Percentiles rank a stretch among this genome's conserved stretches.
These are phyloP conservation scores for Drosophila affinis DNA, from an alignment of 2,888 invertebrate genomes.

Conservation along the genomic window DNA sequence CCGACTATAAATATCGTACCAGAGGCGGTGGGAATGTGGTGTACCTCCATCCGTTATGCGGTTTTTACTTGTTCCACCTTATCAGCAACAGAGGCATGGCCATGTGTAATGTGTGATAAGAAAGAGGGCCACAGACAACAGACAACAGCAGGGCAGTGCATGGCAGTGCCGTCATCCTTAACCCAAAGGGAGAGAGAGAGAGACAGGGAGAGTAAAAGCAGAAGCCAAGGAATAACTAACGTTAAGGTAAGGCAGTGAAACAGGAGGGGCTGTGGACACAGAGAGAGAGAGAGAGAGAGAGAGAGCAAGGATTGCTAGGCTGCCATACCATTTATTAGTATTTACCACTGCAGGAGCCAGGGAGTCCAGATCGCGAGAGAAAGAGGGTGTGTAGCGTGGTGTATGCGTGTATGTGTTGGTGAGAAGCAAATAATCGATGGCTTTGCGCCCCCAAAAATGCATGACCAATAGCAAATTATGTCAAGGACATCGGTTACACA, in stretches of 20 bases:
- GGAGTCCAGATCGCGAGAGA: background rate
- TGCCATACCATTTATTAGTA: background rate
- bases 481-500: slow-evolving; percentile 44
- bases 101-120: slow-evolving; percentile 29
- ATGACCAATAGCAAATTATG: slow-evolving; percentile 32
- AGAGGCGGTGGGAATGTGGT: slow-evolving; percentile 28
- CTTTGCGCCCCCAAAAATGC: slow-evolving; percentile 2
- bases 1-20: slow-evolving; percentile 20
- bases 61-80: slow-evolving; percentile 8
- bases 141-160: slow-evolving; percentile 32
- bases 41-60: slow-evolving; percentile 14
- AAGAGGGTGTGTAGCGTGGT: background rate
- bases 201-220: background rate
- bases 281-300: background rate
- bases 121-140: slow-evolving; percentile 40
- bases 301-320: background rate
- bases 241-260: background rate
- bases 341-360: background rate
- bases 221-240: background rate
- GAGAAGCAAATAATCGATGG: slow-evolving; percentile 38
- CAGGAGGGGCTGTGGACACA: background rate
- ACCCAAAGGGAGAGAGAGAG: slow-evolving; percentile 6
- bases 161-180: slow-evolving; percentile 3
- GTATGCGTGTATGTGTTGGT: background rate
- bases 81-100: slow-evolving; percentile 9